These are phyloP conservation scores for Carassius gibelio DNA, from an alignment of 2,113 vertebrate species.

Conservation along the genomic window DNA sequence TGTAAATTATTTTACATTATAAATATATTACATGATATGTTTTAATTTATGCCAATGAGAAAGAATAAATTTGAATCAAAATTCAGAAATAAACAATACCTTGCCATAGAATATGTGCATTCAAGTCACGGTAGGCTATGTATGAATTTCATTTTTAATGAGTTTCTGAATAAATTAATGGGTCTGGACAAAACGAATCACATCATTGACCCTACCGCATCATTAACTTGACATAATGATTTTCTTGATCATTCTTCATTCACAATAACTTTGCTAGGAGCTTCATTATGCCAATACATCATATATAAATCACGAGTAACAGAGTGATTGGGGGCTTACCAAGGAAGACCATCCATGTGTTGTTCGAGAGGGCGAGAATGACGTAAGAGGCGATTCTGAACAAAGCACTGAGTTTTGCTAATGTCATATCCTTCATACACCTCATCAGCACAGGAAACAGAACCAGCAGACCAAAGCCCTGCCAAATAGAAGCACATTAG, in stretches of 20 bases:
- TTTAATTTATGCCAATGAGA: background rate
- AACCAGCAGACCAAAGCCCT: slow-evolving; percentile 62
- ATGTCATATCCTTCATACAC: slow-evolving; percentile 59
- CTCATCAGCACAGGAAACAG: slow-evolving; percentile 62
- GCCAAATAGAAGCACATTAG: slow-evolving; percentile 24
- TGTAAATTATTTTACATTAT: background rate
- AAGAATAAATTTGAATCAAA: background rate
- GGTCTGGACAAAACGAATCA: background rate
- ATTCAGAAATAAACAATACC: background rate
- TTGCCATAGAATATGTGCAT: background rate
- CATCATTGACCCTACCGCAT: background rate
- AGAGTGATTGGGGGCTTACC: slow-evolving; percentile 51
- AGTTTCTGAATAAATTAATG: background rate
- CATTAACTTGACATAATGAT: slow-evolving; percentile 6
- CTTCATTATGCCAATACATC: background rate
- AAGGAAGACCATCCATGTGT: slow-evolving; percentile 67
- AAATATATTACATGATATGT: background rate
- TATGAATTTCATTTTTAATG: background rate
- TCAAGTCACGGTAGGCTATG: background rate
- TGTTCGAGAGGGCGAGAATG: slow-evolving; percentile 64
- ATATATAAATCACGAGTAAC: background rate
- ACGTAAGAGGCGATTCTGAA: slow-evolving; percentile 53
- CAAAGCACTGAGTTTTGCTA: slow-evolving; percentile 61
- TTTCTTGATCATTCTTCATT: background rate
- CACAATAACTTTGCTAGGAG: background rate